Evolutionary conservation across 2,888 invertebrate species (phyloP).

Genomic region (Limnephilus lunatus): DNA sequence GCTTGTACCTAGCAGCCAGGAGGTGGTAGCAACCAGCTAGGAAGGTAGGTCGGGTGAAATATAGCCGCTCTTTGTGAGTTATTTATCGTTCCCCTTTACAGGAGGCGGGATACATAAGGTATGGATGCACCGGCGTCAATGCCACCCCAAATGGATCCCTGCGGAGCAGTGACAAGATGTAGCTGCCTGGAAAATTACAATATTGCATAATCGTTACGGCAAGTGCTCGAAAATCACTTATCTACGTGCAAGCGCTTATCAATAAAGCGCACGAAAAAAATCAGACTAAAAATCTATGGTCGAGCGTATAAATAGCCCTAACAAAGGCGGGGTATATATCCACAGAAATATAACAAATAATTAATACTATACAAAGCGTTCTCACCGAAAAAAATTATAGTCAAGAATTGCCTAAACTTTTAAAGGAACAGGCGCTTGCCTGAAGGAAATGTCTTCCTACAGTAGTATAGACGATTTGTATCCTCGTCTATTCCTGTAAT

Average conservation of each 20-base stretch:
- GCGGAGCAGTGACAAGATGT: background rate
- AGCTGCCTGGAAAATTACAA: slow-evolving; percentile 15
- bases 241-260: background rate
- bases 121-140: slow-evolving; percentile 40
- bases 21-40: background rate
- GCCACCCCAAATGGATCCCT: slow-evolving; percentile 19
- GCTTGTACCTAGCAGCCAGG: background rate
- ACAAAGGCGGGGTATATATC: no score
- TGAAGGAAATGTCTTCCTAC: no score
- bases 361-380: no score
- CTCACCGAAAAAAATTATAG: no score
- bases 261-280: background rate
- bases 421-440: no score
- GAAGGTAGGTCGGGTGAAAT: slow-evolving; percentile 54
- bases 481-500: no score
- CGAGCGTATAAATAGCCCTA: no score
- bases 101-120: slow-evolving; percentile 45
- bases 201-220: slow-evolving; percentile 1
- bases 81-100: slow-evolving; percentile 54
- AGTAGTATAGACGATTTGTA: no score
- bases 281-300: no score
- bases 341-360: no score
- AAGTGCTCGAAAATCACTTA: background rate
- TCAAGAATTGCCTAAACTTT: no score
- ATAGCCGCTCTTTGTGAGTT: slow-evolving; percentile 57